Base-by-base conservation (phyloP, 2,888 invertebrate genomes). In the Sarcophaga caerulescens region DNA sequence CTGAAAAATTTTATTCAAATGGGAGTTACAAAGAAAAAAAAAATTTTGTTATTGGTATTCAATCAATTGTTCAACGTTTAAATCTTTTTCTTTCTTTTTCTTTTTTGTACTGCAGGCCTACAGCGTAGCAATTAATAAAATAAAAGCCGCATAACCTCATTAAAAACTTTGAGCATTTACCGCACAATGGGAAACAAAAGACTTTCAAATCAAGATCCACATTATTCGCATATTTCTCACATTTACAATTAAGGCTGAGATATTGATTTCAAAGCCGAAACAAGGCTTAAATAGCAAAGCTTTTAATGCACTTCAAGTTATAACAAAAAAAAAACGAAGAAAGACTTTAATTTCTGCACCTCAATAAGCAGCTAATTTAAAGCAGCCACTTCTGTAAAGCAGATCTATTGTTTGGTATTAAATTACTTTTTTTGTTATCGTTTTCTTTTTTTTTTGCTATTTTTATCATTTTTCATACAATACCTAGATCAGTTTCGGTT, bases 371-470 rank as follows among this genome's bases (percentile, higher is more conserved):
- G 59, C 21, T 70, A 17, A n/a, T 70, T 63, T 69, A 57, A n/a
- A 68, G 14, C 17, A 82, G 73, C 17, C 68, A 73, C 73, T 62
- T 81, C 60, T 76, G 75, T 60, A 52, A 74, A 70, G 52, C 12
- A 52, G 52, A 68, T 44, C 57, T 23, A 52, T 71, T 81, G 57
- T 59, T 6, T 63, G 52, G n/a, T 21, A 21, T 21, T 62, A 52
- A 52, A 35, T 52, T 35, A 35, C 25, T 14, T 1, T 19, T 14
- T 44, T 65, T 11, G 47, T 47, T 47, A 2, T 14, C 14, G 14
- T 12, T 12, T 0, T 57, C 19, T 14, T 44, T 65, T 3, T 11
- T 52, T 52, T 3, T 17, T 52, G 2, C 5, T 52, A 52, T 45
- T 78, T 60, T 59, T 45, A 69, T 25, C 23, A 47, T 23, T 47